Evolutionary conservation across 2,797 vertebrate species (phyloP).

Genomic region (Eptatretus atami): DNA sequence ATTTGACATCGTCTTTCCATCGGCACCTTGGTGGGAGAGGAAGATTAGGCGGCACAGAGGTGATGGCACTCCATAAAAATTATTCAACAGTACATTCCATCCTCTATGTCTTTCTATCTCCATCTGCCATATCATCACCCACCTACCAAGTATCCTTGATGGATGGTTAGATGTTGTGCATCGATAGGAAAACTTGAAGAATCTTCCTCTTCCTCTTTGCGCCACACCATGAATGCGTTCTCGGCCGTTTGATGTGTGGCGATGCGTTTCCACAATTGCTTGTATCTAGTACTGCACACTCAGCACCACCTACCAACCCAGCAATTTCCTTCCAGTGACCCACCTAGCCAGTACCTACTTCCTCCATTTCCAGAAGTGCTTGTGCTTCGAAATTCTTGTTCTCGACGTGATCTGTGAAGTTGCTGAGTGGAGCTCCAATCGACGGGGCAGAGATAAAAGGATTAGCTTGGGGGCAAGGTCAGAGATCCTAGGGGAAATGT

Average conservation of each 20-base stretch:
- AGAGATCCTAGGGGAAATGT: too few species aligned
- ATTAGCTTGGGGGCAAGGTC: too few species aligned
- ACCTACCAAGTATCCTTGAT: slow-evolving; percentile 87
- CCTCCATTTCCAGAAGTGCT: too few species aligned
- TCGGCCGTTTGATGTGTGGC: slow-evolving; percentile 66
- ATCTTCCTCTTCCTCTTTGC: slow-evolving; percentile 76
- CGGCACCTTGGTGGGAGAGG: slow-evolving; percentile 26
- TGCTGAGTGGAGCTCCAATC: too few species aligned
- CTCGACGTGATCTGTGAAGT: too few species aligned
- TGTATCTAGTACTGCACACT: slow-evolving; percentile 13
- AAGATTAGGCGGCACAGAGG: slow-evolving; percentile 14
- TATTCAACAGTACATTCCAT: slow-evolving; percentile 10
- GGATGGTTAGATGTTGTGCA: slow-evolving; percentile 98
- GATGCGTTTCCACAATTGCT: slow-evolving; percentile 30
- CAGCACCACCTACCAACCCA: too few species aligned
- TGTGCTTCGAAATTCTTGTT: too few species aligned
- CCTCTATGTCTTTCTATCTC: slow-evolving; percentile 14
- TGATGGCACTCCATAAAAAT: slow-evolving; percentile 10
- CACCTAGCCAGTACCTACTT: too few species aligned
- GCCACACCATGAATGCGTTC: slow-evolving; percentile 99
- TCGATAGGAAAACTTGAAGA: slow-evolving; percentile 69
- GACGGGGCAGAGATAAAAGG: too few species aligned
- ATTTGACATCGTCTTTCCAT: slow-evolving; percentile 88
- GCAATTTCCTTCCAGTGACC: too few species aligned
- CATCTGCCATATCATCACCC: not conserved